These are phyloP conservation scores for Cygnus atratus DNA, from an alignment of 2,113 vertebrate species.

Conservation along the genomic window DNA sequence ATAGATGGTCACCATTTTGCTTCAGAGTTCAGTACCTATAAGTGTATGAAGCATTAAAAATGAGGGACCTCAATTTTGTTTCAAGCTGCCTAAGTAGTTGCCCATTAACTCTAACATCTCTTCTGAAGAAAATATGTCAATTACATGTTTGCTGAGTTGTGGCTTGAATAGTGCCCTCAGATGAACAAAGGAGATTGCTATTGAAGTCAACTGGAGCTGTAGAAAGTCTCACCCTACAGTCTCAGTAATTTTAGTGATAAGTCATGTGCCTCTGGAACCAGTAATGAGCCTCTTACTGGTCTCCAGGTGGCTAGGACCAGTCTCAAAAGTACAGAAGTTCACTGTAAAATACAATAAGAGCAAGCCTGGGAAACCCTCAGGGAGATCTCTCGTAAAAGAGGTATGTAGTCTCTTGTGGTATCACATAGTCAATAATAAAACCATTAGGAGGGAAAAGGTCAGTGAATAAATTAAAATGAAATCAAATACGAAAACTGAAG, in stretches of 20 bases:
- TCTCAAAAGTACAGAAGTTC: background rate
- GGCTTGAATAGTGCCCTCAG: background rate
- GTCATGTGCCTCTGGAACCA: background rate
- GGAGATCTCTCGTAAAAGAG: background rate
- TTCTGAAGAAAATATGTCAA: slow-evolving; percentile 14
- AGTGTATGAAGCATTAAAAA: slow-evolving; percentile 51
- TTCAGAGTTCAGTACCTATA: slow-evolving; percentile 40
- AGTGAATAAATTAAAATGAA: background rate
- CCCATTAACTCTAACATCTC: background rate
- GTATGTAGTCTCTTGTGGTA: background rate
- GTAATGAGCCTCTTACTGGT: background rate
- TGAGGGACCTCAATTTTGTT: slow-evolving; percentile 34
- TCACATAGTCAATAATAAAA: background rate
- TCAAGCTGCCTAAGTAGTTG: slow-evolving; percentile 42
- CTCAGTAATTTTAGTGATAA: background rate
- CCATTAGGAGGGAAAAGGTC: background rate
- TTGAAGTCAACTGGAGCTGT: background rate
- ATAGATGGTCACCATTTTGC: slow-evolving; percentile 1
- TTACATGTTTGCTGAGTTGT: slow-evolving; percentile 34
- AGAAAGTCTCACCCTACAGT: background rate
- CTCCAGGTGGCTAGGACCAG: background rate
- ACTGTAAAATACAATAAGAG: background rate
- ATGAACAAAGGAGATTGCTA: background rate
- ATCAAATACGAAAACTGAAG: background rate
- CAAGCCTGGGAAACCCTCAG: background rate